Conservation (phyloP, 2,113 vertebrate genomes). For the Theristicus caerulescens region DNA sequence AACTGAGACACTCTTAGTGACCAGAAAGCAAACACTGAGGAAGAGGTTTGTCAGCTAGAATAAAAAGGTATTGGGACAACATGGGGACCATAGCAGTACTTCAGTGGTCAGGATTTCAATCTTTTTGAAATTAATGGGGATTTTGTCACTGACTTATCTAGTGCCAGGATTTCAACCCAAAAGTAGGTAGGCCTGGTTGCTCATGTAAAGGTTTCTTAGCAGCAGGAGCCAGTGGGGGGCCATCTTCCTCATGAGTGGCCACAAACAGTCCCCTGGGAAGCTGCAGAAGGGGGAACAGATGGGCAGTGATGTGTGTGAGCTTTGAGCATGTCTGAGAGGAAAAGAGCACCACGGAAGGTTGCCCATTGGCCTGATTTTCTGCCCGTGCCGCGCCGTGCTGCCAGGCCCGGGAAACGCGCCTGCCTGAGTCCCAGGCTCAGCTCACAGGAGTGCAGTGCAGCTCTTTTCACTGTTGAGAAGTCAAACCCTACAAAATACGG, state of each 20-base stretch:
- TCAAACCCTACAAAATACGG: neutral
- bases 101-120: neutral
- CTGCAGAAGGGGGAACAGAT: neutral
- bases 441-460: neutral
- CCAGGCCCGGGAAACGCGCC: neutral
- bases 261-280: neutral
- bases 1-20: neutral
- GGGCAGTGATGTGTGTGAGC: neutral
- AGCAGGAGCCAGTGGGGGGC: neutral
- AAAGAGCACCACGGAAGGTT: neutral
- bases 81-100: neutral
- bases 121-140: neutral
- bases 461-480: neutral
- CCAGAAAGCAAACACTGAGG: neutral
- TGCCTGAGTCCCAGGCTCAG: neutral
- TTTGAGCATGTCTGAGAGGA: neutral
- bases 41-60: neutral
- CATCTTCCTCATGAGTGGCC: neutral
- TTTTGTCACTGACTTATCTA: neutral
- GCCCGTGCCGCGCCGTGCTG: fast-evolving
- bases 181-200: neutral
- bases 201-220: neutral
- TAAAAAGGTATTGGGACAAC: neutral
- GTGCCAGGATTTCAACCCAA: neutral
- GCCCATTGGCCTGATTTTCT: neutral